These are phyloP conservation scores for Pitangus sulphuratus DNA, from an alignment of 2,797 vertebrate species.

Conservation along the genomic window DNA sequence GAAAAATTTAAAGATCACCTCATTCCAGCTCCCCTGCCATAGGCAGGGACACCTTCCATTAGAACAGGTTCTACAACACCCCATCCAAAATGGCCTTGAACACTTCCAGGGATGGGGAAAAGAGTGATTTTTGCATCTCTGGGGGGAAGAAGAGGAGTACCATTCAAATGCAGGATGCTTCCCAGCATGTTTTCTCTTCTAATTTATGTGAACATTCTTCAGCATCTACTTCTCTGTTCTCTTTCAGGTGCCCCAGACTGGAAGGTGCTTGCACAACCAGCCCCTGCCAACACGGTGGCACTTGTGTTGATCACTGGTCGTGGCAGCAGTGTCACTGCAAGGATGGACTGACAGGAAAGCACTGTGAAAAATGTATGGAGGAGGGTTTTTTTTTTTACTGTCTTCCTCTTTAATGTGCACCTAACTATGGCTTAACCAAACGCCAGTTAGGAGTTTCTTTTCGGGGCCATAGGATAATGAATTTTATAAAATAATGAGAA, in stretches of 20 bases:
- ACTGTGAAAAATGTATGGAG: constrained; percentile 94
- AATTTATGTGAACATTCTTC: neutral
- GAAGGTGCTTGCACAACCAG: constrained; percentile 88
- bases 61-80: neutral
- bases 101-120: neutral
- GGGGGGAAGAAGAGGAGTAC: neutral
- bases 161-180: fast-evolving
- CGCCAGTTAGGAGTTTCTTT: neutral
- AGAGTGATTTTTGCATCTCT: neutral
- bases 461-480: neutral
- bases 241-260: constrained; percentile 90
- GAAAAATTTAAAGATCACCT: neutral
- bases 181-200: neutral
- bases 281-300: constrained; percentile 92
- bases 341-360: constrained; percentile 91
- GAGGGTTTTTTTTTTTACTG: neutral
- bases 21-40: neutral
- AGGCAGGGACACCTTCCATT: neutral
- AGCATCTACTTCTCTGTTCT: neutral
- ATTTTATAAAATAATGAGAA: neutral
- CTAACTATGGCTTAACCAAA: neutral
- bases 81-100: neutral
- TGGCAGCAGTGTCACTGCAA: constrained; percentile 94
- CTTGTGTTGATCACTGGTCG: constrained; percentile 93
- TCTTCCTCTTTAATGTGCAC: neutral